These are phyloP conservation scores for Drosophila subquinaria DNA, from an alignment of 2,888 invertebrate genomes.

Conservation along the genomic window DNA sequence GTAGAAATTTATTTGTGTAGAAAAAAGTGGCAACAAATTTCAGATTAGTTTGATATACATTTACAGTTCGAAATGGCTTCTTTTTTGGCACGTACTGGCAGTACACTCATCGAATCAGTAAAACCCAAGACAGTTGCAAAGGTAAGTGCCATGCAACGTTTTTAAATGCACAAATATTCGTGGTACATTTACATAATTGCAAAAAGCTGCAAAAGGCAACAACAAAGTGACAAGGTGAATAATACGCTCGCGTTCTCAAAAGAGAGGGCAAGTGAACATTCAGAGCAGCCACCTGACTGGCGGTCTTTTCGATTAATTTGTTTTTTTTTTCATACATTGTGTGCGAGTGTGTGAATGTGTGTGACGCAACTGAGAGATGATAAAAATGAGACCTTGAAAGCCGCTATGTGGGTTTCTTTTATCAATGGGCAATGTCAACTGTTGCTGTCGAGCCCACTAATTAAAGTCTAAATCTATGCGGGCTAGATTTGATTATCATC, in stretches of 20 bases:
- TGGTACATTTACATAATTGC: conserved; percentile 79
- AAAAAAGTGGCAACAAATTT: conserved; percentile 37
- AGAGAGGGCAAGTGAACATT: conserved; percentile 6
- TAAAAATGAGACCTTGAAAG: conserved; percentile 51
- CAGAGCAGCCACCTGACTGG: conserved; percentile 48
- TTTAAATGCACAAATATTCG: conserved; percentile 37
- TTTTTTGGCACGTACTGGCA: conserved; percentile 90
- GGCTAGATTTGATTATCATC: conserved; percentile 64
- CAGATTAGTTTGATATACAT: conserved; percentile 25
- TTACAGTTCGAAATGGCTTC: conserved; percentile 89
- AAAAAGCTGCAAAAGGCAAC: conserved; percentile 49
- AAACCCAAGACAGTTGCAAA: conserved; percentile 90
- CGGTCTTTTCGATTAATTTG: conserved; percentile 45
- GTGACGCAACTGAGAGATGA: conserved; percentile 50
- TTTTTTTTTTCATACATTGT: conserved; percentile 6
- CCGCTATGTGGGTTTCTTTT: conserved; percentile 30
- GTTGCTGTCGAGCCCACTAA: conserved; percentile 63
- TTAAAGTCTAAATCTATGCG: conserved; percentile 59
- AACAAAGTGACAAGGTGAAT: conserved; percentile 52
- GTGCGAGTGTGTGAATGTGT: conserved; percentile 23
- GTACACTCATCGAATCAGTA: conserved; percentile 89
- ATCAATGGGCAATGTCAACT: conserved; percentile 58
- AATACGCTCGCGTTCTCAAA: conserved; percentile 10
- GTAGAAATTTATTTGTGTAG: conserved; percentile 27
- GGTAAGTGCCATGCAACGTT: conserved; percentile 86